Evolutionary conservation across 2,797 vertebrate genomes (phyloP), one percentile per base, ranked within the genome.

Genomic region (Anolis apletophallus): DNA sequence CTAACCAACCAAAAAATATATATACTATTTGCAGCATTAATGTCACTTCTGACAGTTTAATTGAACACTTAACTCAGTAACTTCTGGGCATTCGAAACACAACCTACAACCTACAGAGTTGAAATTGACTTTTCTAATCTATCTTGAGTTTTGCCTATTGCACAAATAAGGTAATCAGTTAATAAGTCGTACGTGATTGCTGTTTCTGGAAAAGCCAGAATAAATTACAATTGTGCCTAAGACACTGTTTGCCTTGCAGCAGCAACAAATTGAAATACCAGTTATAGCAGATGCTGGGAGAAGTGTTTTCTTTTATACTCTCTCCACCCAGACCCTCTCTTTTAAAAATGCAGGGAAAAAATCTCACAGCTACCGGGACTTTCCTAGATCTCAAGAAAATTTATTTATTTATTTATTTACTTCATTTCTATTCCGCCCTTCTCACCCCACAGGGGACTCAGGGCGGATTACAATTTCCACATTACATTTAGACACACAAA

Each of bases 21-120:
- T n/a, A n/a, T 85, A 71, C 26, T 61, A 61, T 3, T 2, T 10
- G 61, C 23, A 90, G 57, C 12, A 78, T 81, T 78, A 85, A 34
- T 64, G 3, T 69, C 19, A 7, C 23, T 90, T 90, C 73, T 89
- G 26, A 76, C 80, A 80, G 10, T 8, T 88, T 81, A 83, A 84
- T 77, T 87, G 29, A 69, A 61, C 3, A 4, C 21, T 2, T 26
- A 79, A 32, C 5, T 72, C 77, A 79, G 12, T 46, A 21, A 54
- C 55, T 32, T 85, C 67, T 13, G 36, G 64, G n/a, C 7, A 14
- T 13, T 87, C 7, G 0, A 78, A 55, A 77, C 14, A 84, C 12
- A 9, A 0, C 1, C 46, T 74, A 17, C 0, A 89, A 74, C 36
- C 36, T 67, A 40, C n/a, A 1, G 29, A 11, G 64, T 9, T 69